A percentile compares a stretch with the other conserved stretches of the same genome.
Evolutionary conservation across 2,797 vertebrate species (phyloP).

Genomic region (Pagetopsis macropterus): DNA sequence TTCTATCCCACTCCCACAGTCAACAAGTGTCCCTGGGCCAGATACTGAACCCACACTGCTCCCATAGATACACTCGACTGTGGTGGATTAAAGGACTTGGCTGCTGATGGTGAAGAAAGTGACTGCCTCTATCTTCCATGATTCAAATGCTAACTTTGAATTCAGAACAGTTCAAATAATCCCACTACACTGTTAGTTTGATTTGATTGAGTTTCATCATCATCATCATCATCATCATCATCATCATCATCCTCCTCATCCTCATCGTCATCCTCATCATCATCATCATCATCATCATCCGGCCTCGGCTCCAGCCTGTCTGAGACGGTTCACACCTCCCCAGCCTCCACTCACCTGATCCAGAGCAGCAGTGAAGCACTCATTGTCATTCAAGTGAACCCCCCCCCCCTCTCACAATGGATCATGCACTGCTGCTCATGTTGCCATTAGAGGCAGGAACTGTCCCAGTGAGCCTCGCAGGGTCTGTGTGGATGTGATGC

Average conservation of each 20-base stretch:
- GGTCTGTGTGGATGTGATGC: background rate
- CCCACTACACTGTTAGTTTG: background rate
- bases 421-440: slow-evolving; percentile 55
- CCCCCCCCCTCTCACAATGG: slow-evolving; percentile 26
- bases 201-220: no score
- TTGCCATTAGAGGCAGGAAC: slow-evolving; percentile 36
- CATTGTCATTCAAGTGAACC: slow-evolving; percentile 60
- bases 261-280: background rate
- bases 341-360: slow-evolving; percentile 54
- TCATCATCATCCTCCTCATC: background rate
- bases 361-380: slow-evolving; percentile 37
- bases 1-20: no score
- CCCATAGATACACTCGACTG: no score
- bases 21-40: no score
- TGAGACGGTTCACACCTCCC: slow-evolving; percentile 45
- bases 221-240: background rate
- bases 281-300: background rate
- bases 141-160: background rate
- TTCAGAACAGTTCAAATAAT: background rate
- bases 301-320: slow-evolving; percentile 43
- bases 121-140: background rate
- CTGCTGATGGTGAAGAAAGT: no score
- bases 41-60: no score
- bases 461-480: background rate
- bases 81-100: no score